These are phyloP conservation scores for Trichogramma dendrolimi DNA, from an alignment of 2,888 invertebrate genomes.

Conservation along the genomic window DNA sequence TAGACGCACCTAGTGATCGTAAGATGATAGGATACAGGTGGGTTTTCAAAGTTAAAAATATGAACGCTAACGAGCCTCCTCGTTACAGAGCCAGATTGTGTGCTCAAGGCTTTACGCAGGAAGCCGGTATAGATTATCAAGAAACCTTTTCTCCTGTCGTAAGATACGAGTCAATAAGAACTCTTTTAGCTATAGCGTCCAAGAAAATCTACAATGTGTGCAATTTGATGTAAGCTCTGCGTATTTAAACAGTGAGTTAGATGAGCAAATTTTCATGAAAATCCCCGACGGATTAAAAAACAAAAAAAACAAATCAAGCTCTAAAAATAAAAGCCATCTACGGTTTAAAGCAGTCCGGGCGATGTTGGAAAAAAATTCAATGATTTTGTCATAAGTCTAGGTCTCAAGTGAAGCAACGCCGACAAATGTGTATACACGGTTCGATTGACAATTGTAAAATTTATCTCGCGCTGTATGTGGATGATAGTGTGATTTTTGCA, in stretches of 20 bases:
- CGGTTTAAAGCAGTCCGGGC: slow-evolving; percentile 15
- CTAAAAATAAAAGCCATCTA: slow-evolving; percentile 1
- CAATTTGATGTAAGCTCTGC: slow-evolving; percentile 25
- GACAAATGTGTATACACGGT: slow-evolving; percentile 17
- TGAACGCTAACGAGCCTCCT: background rate
- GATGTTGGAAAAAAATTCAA: slow-evolving; percentile 9
- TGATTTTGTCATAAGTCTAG: slow-evolving; percentile 9
- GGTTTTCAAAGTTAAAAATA: slow-evolving; percentile 10
- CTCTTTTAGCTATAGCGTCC: slow-evolving; percentile 12
- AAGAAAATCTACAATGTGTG: background rate
- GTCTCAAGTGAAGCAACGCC: background rate
- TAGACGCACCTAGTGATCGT: background rate
- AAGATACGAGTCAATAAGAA: slow-evolving; percentile 13
- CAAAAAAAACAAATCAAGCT: background rate
- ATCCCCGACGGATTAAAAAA: slow-evolving; percentile 17
- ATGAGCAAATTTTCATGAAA: slow-evolving; percentile 19
- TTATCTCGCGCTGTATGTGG: slow-evolving; percentile 22
- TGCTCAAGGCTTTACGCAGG: slow-evolving; percentile 16
- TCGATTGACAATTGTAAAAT: slow-evolving; percentile 2
- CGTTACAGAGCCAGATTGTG: slow-evolving; percentile 17
- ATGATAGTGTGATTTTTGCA: slow-evolving; percentile 17
- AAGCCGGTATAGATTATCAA: slow-evolving; percentile 16
- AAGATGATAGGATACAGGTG: slow-evolving; percentile 15
- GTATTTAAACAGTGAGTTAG: slow-evolving; percentile 19
- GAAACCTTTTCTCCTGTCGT: slow-evolving; percentile 18